These are phyloP conservation scores for Danio tinwini DNA, from an alignment of 2,797 vertebrate genomes.

Conservation along the genomic window DNA sequence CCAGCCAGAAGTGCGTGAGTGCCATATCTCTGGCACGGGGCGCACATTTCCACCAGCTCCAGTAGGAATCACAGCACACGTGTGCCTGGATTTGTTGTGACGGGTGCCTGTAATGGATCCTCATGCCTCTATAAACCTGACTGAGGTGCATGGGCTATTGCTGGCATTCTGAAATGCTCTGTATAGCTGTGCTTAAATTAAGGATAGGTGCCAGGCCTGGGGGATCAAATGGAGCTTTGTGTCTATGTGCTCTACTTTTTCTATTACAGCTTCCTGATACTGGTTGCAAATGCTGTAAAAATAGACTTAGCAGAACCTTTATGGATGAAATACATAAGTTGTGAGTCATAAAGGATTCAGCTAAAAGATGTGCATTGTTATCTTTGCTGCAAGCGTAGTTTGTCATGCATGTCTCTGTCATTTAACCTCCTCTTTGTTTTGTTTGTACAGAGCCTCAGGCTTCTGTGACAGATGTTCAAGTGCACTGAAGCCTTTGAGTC, in stretches of 20 bases:
- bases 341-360: neutral
- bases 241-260: constrained; percentile 14
- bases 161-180: constrained; percentile 50
- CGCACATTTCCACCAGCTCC: constrained; percentile 71
- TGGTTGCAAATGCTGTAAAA: neutral
- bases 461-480: neutral
- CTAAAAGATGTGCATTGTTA: neutral
- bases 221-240: constrained; percentile 33
- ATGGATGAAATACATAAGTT: neutral
- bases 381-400: neutral
- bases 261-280: neutral
- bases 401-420: neutral
- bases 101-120: constrained; percentile 60
- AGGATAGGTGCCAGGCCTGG: constrained; percentile 25
- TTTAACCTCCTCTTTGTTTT: neutral
- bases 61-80: constrained; percentile 62
- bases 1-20: neutral
- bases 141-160: constrained; percentile 45
- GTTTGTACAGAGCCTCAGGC: constrained; percentile 1
- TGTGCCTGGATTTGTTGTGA: constrained; percentile 64
- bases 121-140: constrained; percentile 48
- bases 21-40: constrained; percentile 63
- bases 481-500: constrained; percentile 2
- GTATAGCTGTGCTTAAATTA: constrained; percentile 44
- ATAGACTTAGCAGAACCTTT: neutral